Percentiles rank a stretch among this genome's conserved stretches.
Conservation (phyloP, 2,797 vertebrate genomes). For the Potorous gilbertii region DNA sequence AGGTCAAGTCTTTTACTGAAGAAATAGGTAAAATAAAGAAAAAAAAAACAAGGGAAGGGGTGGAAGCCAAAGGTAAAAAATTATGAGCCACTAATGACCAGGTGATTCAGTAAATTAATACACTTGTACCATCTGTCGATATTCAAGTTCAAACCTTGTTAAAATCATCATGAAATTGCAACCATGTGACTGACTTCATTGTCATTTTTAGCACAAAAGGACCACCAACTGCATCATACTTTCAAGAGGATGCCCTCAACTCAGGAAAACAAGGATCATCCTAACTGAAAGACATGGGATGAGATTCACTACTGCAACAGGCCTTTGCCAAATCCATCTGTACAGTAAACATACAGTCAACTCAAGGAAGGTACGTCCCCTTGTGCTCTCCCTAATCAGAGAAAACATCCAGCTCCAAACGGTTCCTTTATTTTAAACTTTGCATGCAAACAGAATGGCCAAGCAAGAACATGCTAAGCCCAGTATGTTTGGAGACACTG, state of each 20-base stretch:
- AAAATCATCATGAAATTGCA: constrained; percentile 51
- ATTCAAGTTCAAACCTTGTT: constrained; percentile 66
- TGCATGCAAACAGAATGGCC: constrained; percentile 61
- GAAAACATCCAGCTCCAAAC: constrained; percentile 64
- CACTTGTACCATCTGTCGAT: constrained; percentile 73
- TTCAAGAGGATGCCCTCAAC: constrained; percentile 48
- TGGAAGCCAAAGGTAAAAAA: constrained; percentile 11
- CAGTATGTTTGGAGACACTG: constrained; percentile 65
- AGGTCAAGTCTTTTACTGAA: background rate
- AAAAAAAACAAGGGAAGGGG: background rate
- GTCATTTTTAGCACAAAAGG: background rate
- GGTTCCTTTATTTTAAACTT: constrained; percentile 67
- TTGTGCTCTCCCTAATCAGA: constrained; percentile 29
- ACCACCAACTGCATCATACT: constrained; percentile 51
- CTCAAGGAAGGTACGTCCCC: constrained; percentile 2
- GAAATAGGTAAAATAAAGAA: background rate
- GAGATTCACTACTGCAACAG: background rate
- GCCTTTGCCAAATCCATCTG: constrained; percentile 28
- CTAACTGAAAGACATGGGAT: constrained; percentile 54
- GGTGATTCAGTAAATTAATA: constrained; percentile 59
- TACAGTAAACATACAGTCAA: background rate
- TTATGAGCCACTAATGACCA: constrained; percentile 64
- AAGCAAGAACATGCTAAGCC: constrained; percentile 67
- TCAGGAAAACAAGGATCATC: constrained; percentile 21
- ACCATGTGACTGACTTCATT: constrained; percentile 43